Evolutionary conservation across 2,888 invertebrate species (phyloP).

Genomic region (Tryphoninae sp.): DNA sequence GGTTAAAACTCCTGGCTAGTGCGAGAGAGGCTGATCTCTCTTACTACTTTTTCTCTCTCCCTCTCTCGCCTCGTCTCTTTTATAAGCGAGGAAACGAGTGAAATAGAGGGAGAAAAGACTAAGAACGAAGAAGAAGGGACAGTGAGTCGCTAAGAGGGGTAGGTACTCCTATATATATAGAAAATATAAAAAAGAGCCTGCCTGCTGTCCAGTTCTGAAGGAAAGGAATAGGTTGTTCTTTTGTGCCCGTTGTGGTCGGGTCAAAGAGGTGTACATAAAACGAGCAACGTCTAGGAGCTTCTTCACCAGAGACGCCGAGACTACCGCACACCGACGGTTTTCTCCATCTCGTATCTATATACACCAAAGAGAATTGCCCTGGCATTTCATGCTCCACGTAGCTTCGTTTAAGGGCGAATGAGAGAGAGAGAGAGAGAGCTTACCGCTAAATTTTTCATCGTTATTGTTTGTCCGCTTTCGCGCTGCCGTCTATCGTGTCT

Average conservation of each 20-base stretch:
- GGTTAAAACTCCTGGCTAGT: conserved; percentile 38
- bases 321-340: conserved; percentile 23
- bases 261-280: conserved; percentile 75
- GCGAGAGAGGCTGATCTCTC: conserved; percentile 29
- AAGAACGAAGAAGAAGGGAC: conserved; percentile 40
- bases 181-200: conserved; percentile 19
- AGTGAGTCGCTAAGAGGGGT: conserved; percentile 52
- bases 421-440: conserved; percentile 22
- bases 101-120: conserved; percentile 39
- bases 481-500: conserved; percentile 2
- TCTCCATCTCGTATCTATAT: conserved; percentile 19
- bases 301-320: conserved; percentile 47
- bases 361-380: conserved; percentile 68
- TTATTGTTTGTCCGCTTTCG: conserved; percentile 62
- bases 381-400: conserved; percentile 49
- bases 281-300: conserved; percentile 72
- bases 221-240: conserved; percentile 52
- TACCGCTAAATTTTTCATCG: conserved; percentile 76
- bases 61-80: not conserved
- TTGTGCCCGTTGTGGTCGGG: conserved; percentile 67
- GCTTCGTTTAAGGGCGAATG: conserved; percentile 63
- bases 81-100: not conserved
- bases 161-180: not conserved
- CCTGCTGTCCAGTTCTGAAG: conserved; percentile 56
- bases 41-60: not conserved